Evolutionary conservation across 2,113 vertebrate genomes (phyloP), one percentile per base, ranked within the genome.

Genomic region (Scolopax mira): DNA sequence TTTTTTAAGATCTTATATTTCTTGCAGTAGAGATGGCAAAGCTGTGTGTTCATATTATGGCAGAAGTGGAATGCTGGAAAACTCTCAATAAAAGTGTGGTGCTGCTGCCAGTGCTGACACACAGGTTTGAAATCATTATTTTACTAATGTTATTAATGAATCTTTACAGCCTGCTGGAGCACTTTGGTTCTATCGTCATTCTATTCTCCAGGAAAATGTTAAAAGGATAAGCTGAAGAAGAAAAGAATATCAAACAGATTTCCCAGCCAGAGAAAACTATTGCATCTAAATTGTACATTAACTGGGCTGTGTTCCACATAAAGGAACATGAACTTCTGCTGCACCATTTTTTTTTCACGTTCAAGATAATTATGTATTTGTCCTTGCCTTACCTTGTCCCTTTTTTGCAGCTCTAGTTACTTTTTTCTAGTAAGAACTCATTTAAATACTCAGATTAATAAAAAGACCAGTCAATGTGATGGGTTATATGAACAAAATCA

Each of bases 201-300:
- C 69, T 91, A 3, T 86, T 96, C 67, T 83, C 67, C 44, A 90
- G 71, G 57, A 93, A 94, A 97, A 94, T 42, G 60, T 93, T 95
- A 89, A 96, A 85, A 93, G 58, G 58, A 90, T 81, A 96, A 96
- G n/a, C 35, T 74, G 54, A 83, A 33, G 21, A 7, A 4, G 52
- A 37, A 78, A 89, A 94, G 72, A 85, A 87, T 94, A 65, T 73
- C 93, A 90, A 84, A 87, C 79, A 72, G 90, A 96, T 88, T 96
- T 96, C 62, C 84, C 67, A 97, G 80, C 58, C 89, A 94, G 86
- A 91, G 61, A 95, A 95, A 97, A 95, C 82, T 75, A 94, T 79
- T 65, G 75, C 93, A 97, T 97, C 96, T 97, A 97, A 96, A 96
- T 96, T 96, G 92, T 96, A 72, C 93, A 95, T 97, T 97, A 97